A percentile compares a stretch with the other conserved stretches of the same genome.
phyloP scores from a whole-genome alignment of 1,140 invertebrate genomes.

The Nixonia krombeini region DNA sequence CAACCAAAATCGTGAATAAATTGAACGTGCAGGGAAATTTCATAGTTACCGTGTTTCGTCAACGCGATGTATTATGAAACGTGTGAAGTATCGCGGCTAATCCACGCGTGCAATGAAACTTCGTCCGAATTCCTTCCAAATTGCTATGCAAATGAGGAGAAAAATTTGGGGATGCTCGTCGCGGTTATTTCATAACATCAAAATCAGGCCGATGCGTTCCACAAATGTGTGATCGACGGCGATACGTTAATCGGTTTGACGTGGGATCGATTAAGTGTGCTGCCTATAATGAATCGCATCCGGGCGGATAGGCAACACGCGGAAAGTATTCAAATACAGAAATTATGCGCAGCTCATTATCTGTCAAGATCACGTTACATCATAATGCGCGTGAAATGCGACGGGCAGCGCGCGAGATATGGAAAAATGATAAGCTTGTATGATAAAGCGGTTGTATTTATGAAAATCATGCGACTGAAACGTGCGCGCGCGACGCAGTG shows the following conservation, averaged over 20 bases:
- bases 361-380: constrained; percentile 17
- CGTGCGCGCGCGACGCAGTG: background rate
- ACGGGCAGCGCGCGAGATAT: background rate
- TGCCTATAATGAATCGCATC: constrained; percentile 27
- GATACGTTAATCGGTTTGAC: constrained; percentile 15
- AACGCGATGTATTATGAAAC: too few relatives aligned
- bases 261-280: constrained; percentile 21
- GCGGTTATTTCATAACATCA: constrained; percentile 10
- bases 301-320: constrained; percentile 4
- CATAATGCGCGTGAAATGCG: constrained; percentile 1
- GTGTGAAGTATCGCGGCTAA: background rate
- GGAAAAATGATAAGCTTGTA: constrained; percentile 19
- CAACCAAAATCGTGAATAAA: too few relatives aligned
- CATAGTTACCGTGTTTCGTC: too few relatives aligned
- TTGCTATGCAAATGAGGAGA: constrained; percentile 1
- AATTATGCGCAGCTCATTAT: constrained; percentile 13
- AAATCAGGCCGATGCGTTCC: constrained; percentile 18
- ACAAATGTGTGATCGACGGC: constrained; percentile 14
- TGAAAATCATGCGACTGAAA: constrained; percentile 7
- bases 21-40: too few relatives aligned
- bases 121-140: background rate
- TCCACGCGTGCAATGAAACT: background rate
- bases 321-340: constrained; percentile 23
- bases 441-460: constrained; percentile 15
- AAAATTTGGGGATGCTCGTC: constrained; percentile 1